Evolutionary conservation across 1,140 invertebrate genomes (phyloP).

Genomic region (Cydia amplana): DNA sequence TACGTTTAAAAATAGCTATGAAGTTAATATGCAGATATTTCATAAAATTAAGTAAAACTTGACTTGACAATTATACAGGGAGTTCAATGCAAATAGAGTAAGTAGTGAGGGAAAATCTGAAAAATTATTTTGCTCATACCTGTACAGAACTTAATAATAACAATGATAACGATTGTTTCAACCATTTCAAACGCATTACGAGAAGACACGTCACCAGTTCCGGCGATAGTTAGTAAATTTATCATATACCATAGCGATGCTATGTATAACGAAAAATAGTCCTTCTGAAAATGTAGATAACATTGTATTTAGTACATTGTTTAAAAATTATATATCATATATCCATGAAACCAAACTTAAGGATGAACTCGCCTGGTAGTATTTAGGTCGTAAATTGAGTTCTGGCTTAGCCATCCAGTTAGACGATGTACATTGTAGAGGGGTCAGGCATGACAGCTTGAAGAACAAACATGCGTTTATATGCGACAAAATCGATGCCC

Average conservation of each 20-base stretch:
- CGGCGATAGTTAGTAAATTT: conserved; percentile 71
- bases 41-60: no score
- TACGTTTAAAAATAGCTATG: no score
- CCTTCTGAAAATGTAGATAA: conserved; percentile 49
- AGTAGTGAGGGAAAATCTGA: no score
- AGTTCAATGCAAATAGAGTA: no score
- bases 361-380: conserved; percentile 60
- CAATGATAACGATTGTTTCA: conserved; percentile 70
- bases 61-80: no score
- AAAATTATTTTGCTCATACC: conserved; percentile 45
- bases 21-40: no score
- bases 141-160: conserved; percentile 73
- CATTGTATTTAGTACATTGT: neutral
- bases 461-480: conserved; percentile 72
- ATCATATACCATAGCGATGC: conserved; percentile 72
- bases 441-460: conserved; percentile 70
- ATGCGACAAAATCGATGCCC: conserved; percentile 70
- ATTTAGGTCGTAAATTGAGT: conserved; percentile 61
- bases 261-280: conserved; percentile 67
- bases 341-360: neutral
- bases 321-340: neutral
- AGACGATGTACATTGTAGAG: conserved; percentile 62
- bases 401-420: conserved; percentile 72
- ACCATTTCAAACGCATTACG: conserved; percentile 73
- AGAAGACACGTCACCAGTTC: conserved; percentile 68